phyloP scores from a whole-genome alignment of 2,113 vertebrate species.

The Limnothrissa miodon region DNA sequence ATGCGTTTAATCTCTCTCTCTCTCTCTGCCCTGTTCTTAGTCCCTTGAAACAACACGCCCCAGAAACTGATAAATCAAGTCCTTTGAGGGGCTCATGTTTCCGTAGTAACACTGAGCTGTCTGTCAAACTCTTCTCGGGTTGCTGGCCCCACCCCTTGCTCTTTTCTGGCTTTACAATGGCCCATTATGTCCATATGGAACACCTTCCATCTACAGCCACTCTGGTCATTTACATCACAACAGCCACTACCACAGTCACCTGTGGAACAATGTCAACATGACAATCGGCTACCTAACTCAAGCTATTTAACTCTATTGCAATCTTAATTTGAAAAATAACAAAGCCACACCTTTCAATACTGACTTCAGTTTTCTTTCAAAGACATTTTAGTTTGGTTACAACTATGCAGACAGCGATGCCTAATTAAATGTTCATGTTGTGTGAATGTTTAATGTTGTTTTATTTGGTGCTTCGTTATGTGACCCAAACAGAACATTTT shows the following conservation, averaged over 20 bases:
- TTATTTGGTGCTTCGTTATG: no score
- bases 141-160: constrained; percentile 41
- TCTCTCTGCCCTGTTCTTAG: neutral
- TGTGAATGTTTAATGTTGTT: no score
- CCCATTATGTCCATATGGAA: neutral
- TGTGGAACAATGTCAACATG: neutral
- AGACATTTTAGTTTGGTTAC: no score
- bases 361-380: no score
- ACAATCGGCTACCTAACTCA: neutral
- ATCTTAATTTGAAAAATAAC: neutral
- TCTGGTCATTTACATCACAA: neutral
- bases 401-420: no score
- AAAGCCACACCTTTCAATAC: neutral
- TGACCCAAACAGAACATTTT: no score
- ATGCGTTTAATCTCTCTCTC: neutral
- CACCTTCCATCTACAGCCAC: neutral
- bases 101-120: constrained; percentile 48
- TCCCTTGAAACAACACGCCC: neutral
- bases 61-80: constrained; percentile 39
- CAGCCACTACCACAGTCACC: neutral
- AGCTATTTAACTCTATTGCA: neutral
- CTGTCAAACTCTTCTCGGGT: constrained; percentile 53
- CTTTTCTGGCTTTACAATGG: constrained; percentile 4
- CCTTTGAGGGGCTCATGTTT: constrained; percentile 62
- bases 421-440: no score